A percentile compares a stretch with the other conserved stretches of the same genome.
Evolutionary conservation across 2,797 vertebrate genomes (phyloP).

Genomic region (Argentina silus): DNA sequence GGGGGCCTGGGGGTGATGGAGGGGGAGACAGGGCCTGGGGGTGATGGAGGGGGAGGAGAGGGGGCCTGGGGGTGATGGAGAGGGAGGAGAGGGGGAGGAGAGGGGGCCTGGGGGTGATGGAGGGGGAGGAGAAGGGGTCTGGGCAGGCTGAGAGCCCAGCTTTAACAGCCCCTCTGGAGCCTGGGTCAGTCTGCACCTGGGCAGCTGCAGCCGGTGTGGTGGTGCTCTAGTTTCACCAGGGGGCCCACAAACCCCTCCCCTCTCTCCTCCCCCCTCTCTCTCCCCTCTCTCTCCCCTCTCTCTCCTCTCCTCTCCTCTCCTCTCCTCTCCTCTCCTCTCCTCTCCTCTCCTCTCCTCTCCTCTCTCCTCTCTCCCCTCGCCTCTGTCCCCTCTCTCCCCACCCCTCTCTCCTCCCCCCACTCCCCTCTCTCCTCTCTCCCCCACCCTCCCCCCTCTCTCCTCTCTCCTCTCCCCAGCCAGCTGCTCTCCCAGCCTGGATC

Average conservation of each 20-base stretch:
- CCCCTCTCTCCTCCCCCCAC: not conserved
- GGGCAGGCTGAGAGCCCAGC: not conserved
- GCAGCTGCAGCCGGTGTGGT: conserved; percentile 29
- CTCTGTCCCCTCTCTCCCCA: conserved; percentile 1
- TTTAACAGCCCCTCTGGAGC: conserved; percentile 27
- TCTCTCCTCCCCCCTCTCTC: not conserved
- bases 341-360: not conserved
- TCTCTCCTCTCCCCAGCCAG: not conserved
- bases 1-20: too few relatives aligned
- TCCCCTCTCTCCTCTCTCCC: not conserved
- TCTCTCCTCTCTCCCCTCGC: not conserved
- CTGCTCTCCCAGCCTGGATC: conserved; percentile 10
- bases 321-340: not conserved
- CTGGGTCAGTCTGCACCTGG: conserved; percentile 27
- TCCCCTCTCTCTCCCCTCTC: not conserved
- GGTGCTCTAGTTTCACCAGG: conserved; percentile 33
- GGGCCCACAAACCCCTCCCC: not conserved
- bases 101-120: not conserved
- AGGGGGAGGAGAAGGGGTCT: not conserved
- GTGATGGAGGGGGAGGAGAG: conserved; percentile 10
- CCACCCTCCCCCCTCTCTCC: not conserved
- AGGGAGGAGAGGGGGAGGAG: too few relatives aligned
- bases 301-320: not conserved
- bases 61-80: not conserved
- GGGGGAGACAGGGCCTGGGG: not conserved